These are phyloP conservation scores for Helicolenus hilgendorfi DNA, from an alignment of 2,797 vertebrate species.

Conservation along the genomic window DNA sequence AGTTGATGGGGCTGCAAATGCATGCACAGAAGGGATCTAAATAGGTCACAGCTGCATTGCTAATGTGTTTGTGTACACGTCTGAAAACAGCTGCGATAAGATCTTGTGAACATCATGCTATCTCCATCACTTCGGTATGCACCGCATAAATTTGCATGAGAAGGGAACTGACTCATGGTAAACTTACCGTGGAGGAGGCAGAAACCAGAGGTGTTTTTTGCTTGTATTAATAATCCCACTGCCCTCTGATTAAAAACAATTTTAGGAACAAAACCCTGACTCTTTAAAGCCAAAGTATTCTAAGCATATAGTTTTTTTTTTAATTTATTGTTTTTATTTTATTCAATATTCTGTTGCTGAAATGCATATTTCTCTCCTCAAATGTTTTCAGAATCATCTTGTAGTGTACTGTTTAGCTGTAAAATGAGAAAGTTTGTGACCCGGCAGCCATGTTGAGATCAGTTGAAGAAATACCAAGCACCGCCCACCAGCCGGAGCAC, in stretches of 20 bases:
- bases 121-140: not conserved
- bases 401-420: too few relatives aligned
- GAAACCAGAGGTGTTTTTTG: not conserved
- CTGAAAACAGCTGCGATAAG: conserved; percentile 44
- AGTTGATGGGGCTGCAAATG: not conserved
- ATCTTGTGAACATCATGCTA: conserved; percentile 23
- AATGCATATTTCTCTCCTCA: too few relatives aligned
- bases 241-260: too few relatives aligned
- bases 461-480: too few relatives aligned
- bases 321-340: not conserved
- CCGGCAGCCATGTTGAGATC: too few relatives aligned
- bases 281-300: not conserved
- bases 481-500: too few relatives aligned
- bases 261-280: not conserved
- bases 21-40: not conserved
- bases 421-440: too few relatives aligned
- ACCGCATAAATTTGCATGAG: not conserved
- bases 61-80: not conserved
- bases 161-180: not conserved
- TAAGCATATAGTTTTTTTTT: not conserved
- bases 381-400: too few relatives aligned
- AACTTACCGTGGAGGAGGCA: not conserved
- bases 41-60: conserved; percentile 17
- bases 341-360: too few relatives aligned
- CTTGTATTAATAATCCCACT: not conserved